A percentile compares a stretch with the other conserved stretches of the same genome.
phyloP scores from a whole-genome alignment of 2,888 invertebrate species.

The Noctua comes region DNA sequence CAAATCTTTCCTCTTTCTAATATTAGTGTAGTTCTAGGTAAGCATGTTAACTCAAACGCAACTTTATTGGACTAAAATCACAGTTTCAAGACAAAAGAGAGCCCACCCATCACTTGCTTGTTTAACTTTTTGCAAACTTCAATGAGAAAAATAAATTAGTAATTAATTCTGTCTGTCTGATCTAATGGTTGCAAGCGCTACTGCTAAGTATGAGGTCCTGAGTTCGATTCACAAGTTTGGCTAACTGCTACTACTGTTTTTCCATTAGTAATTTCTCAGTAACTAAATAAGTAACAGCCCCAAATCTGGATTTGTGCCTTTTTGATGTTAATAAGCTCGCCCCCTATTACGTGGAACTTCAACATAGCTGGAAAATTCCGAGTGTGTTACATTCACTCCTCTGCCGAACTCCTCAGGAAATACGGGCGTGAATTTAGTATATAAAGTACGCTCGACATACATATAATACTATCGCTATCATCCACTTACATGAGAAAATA shows the following conservation, averaged over 20 bases:
- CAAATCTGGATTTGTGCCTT: not conserved
- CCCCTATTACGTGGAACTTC: not conserved
- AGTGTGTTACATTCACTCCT: not conserved
- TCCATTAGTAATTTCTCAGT: not conserved
- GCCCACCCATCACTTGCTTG: not conserved
- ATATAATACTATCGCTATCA: constrained; percentile 1
- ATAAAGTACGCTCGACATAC: not conserved
- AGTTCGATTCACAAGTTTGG: not conserved
- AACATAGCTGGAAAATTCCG: not conserved
- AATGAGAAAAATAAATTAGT: not conserved
- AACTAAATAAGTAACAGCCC: no score
- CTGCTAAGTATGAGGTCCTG: not conserved
- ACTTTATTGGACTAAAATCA: not conserved
- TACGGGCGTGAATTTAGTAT: not conserved
- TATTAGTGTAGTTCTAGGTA: not conserved
- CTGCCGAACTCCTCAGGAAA: not conserved
- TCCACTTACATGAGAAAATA: constrained; percentile 6
- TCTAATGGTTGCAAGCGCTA: not conserved
- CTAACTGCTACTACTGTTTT: not conserved
- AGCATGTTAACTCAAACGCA: not conserved
- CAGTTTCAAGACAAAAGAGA: not conserved
- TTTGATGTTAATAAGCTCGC: not conserved
- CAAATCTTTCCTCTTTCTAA: no score
- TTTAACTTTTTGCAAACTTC: not conserved
- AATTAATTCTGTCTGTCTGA: not conserved